Conservation (phyloP, 2,888 invertebrate genomes). For the Phaonia tiefii region DNA sequence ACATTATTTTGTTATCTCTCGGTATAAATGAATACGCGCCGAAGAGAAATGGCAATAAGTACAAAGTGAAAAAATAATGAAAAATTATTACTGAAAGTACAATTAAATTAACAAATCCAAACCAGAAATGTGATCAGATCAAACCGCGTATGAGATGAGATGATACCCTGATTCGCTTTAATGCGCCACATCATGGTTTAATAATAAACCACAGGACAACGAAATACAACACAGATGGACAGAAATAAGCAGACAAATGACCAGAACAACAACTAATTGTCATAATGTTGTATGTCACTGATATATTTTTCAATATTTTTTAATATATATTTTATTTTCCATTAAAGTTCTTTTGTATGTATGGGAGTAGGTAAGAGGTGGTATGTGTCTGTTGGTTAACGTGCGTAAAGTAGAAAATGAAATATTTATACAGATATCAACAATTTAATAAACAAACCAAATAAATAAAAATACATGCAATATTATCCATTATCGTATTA, state of each 20-base stretch:
- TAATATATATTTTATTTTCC: background rate
- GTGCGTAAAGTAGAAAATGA: slow-evolving; percentile 14
- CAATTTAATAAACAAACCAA: slow-evolving; percentile 43
- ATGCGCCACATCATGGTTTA: background rate
- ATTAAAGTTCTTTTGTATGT: background rate
- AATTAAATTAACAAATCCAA: slow-evolving; percentile 15
- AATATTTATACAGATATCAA: slow-evolving; percentile 45
- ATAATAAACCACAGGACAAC: slow-evolving; percentile 15
- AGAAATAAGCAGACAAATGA: background rate
- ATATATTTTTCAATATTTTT: slow-evolving; percentile 5
- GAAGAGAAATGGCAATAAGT: background rate
- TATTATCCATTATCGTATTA: slow-evolving; percentile 51
- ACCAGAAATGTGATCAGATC: background rate
- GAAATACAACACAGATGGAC: background rate
- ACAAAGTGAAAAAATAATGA: background rate
- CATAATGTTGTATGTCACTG: slow-evolving; percentile 3
- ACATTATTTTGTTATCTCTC: slow-evolving; percentile 45
- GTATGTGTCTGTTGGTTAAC: background rate
- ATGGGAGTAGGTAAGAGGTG: no score
- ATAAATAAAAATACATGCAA: slow-evolving; percentile 46
- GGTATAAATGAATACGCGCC: slow-evolving; percentile 23
- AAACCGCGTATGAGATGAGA: background rate
- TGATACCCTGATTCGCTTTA: slow-evolving; percentile 6
- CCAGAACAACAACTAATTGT: background rate
- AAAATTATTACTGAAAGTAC: slow-evolving; percentile 12